Evolutionary conservation across 2,113 vertebrate genomes (phyloP), one percentile per base, ranked within the genome.

Genomic region (Pipra filicauda): DNA sequence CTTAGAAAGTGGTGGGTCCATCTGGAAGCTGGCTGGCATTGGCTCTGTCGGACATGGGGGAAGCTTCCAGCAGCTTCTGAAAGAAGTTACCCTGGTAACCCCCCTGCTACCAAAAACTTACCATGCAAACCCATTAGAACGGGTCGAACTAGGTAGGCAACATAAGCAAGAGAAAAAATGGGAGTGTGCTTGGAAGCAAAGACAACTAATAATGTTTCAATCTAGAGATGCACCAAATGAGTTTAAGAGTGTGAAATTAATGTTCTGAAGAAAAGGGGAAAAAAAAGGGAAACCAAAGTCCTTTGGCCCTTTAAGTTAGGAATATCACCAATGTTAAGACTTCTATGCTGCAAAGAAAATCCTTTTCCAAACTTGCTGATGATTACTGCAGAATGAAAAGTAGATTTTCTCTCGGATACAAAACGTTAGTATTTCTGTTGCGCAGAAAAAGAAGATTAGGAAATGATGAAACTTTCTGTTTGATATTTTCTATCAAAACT

Each of bases 141-240:
- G 49, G 24, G 27, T 72, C 27, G 46, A 59, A 59, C 8, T 20
- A 27, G 27, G 33, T 84, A 86, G 33, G n/a, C 24, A 67, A 35
- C 11, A 14, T 51, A 55, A 84, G 12, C 15, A 64, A 59, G 35
- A 85, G 9, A 9, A 28, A 88, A 64, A 81, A 71, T 16, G 9
- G 16, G 12, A 61, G 2, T 37, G 2, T 48, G 19, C 20, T 65
- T 73, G 17, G 12, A 28, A 81, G 12, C 0, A 4, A 80, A 55
- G 33, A 21, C 5, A 73, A 17, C 3, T 35, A 33, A 8, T 21
- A 44, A 44, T 0, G 0, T 31, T 27, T 83, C 30, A n/a, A 31
- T 23, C 39, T 84, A 27, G 20, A 46, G 20, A 70, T 79, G 23
- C 12, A 84, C 2, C 12, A 71, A 58, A 70, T 55, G 11, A 87